Percentiles rank a stretch among this genome's conserved stretches.
phyloP scores from a whole-genome alignment of 2,113 vertebrate species.

The Cyprichromis sp. region DNA sequence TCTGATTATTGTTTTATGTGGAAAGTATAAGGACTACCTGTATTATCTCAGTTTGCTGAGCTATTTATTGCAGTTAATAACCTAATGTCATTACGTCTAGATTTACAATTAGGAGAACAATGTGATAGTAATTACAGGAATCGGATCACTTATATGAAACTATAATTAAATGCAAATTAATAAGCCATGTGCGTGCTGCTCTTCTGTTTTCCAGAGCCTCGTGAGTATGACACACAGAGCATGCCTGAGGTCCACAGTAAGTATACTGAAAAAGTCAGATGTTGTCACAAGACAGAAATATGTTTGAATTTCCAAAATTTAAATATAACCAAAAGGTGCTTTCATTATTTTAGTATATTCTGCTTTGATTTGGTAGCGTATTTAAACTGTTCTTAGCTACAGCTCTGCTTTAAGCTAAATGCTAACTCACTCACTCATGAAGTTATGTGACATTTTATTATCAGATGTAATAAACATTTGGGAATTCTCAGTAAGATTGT shows the following conservation, averaged over 20 bases:
- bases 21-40: not conserved
- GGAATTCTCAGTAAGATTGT: not conserved
- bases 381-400: not conserved
- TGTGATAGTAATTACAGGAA: not conserved
- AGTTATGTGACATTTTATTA: not conserved
- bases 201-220: constrained; percentile 25
- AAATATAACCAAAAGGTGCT: not conserved
- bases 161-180: not conserved
- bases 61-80: not conserved
- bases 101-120: not conserved
- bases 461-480: not conserved
- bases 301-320: not conserved
- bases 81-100: not conserved
- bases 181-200: not conserved
- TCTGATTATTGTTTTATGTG: constrained; percentile 7
- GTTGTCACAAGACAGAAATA: not conserved
- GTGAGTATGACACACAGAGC: constrained; percentile 54
- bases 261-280: not conserved
- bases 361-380: not conserved
- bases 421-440: not conserved
- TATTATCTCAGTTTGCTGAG: not conserved
- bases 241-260: constrained; percentile 56
- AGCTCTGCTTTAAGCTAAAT: not conserved
- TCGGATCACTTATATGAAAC: not conserved
- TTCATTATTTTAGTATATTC: not conserved